Conservation (phyloP, 2,888 invertebrate species). For the Aphodius granarius region DNA sequence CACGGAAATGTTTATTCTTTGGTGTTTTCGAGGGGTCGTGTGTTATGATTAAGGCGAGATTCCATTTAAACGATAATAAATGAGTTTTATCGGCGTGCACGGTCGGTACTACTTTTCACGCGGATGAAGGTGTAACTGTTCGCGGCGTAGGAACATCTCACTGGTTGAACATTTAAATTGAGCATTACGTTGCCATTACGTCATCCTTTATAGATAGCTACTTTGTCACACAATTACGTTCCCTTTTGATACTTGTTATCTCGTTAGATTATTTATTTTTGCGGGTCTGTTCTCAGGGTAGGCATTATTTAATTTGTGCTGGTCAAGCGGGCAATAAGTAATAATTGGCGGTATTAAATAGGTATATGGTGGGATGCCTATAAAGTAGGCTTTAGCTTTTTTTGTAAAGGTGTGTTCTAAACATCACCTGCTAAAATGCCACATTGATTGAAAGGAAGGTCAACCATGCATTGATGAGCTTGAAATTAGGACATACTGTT, state of each 20-base stretch:
- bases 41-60: background rate
- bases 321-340: background rate
- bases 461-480: background rate
- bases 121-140: conserved; percentile 16
- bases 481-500: too few relatives aligned
- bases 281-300: background rate
- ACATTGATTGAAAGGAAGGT: background rate
- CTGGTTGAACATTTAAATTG: conserved; percentile 43
- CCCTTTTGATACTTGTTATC: conserved; percentile 3
- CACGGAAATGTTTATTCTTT: background rate
- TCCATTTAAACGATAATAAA: background rate
- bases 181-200: conserved; percentile 44
- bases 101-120: conserved; percentile 40
- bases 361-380: too few relatives aligned
- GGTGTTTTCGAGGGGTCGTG: background rate
- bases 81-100: background rate
- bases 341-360: background rate
- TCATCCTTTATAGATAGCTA: conserved; percentile 53
- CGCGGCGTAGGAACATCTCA: conserved; percentile 40
- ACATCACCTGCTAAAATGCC: background rate
- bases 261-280: background rate
- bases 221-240: conserved; percentile 42
- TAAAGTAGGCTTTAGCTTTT: background rate
- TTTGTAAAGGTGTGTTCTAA: background rate
- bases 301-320: background rate